These are phyloP conservation scores for Tetragnatha montana DNA, from an alignment of 2,888 invertebrate genomes.

Conservation along the genomic window DNA sequence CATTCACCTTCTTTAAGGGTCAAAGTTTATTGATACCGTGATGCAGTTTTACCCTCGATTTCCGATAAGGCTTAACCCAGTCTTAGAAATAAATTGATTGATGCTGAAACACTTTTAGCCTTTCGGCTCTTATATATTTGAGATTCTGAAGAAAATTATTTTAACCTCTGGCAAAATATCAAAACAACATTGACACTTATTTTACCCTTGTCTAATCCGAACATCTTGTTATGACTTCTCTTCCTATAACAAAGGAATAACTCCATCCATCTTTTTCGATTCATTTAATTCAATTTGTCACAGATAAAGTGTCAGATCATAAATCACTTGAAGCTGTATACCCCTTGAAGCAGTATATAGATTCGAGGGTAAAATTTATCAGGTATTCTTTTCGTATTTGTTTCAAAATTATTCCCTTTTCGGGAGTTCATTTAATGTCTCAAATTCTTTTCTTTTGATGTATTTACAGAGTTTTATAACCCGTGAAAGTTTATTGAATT, in stretches of 20 bases:
- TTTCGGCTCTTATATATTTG: background rate
- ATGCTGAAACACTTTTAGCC: background rate
- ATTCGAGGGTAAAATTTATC: slow-evolving; percentile 1
- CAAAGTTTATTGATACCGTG: background rate
- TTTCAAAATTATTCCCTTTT: background rate
- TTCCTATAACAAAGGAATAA: background rate
- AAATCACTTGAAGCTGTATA: slow-evolving; percentile 12
- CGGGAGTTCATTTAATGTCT: background rate
- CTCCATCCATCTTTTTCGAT: background rate
- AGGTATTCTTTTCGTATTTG: background rate
- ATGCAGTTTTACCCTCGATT: background rate
- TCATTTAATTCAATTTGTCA: slow-evolving; percentile 38
- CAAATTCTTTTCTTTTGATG: too few relatives aligned
- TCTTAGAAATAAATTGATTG: background rate
- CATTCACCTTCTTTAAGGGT: background rate
- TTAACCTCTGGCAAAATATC: background rate
- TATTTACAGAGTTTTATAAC: too few relatives aligned
- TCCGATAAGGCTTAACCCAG: background rate
- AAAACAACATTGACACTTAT: background rate
- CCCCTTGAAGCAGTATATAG: slow-evolving; percentile 14
- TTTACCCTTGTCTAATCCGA: background rate
- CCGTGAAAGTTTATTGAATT: too few relatives aligned
- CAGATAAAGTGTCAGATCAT: background rate
- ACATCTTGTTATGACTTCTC: background rate
- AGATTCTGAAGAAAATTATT: background rate